Evolutionary conservation across 2,888 invertebrate genomes (phyloP).

Genomic region (Bhutanitis thaidina): DNA sequence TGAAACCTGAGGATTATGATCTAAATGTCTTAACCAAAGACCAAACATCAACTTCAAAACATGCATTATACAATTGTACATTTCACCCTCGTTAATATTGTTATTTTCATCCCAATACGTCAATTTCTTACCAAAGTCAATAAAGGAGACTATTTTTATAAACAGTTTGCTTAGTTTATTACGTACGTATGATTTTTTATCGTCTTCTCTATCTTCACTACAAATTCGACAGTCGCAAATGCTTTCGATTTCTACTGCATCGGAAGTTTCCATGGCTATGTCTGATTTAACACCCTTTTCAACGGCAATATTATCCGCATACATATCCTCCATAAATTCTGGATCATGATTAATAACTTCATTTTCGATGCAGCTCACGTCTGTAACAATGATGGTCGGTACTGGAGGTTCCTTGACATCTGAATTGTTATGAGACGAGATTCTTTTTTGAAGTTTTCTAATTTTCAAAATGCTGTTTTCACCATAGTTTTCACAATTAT

Average conservation of each 20-base stretch:
- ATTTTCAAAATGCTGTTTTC: conserved; percentile 26
- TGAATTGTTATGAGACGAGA: conserved; percentile 25
- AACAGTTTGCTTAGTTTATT: conserved; percentile 52
- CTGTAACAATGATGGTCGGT: conserved; percentile 40
- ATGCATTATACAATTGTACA: conserved; percentile 61
- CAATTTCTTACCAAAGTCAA: conserved; percentile 47
- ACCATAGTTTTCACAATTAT: conserved; percentile 25
- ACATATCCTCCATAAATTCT: conserved; percentile 2
- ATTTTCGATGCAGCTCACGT: conserved; percentile 12
- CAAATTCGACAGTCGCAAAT: conserved; percentile 69
- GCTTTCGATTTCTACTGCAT: conserved; percentile 50
- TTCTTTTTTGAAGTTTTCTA: conserved; percentile 35
- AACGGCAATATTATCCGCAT: conserved; percentile 20
- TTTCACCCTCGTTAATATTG: conserved; percentile 56
- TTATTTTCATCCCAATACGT: conserved; percentile 61
- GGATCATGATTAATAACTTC: conserved; percentile 3
- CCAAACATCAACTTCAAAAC: conserved; percentile 66
- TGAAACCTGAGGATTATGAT: conserved; percentile 45
- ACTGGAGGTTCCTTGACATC: conserved; percentile 25
- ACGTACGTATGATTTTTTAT: conserved; percentile 41
- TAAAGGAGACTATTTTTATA: conserved; percentile 46
- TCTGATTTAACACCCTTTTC: conserved; percentile 30
- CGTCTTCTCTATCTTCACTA: conserved; percentile 42
- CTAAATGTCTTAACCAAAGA: conserved; percentile 70
- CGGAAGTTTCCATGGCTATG: conserved; percentile 45